Evolutionary conservation across 2,888 invertebrate genomes (phyloP).

Genomic region (Euplexia lucipara): DNA sequence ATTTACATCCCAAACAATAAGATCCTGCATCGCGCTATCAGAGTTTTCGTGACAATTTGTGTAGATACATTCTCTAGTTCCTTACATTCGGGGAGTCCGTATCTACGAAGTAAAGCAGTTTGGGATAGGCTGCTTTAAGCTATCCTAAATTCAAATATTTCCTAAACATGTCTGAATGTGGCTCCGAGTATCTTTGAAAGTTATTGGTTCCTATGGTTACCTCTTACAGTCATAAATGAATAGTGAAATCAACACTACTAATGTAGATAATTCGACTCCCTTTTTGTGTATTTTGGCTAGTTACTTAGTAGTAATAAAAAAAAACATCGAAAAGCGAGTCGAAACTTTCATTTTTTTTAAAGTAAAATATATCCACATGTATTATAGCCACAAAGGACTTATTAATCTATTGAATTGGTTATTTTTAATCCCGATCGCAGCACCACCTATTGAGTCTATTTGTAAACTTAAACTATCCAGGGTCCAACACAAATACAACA

Average conservation of each 20-base stretch:
- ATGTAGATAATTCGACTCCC: not conserved
- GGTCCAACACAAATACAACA: too few species aligned
- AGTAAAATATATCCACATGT: too few species aligned
- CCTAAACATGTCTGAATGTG: too few species aligned
- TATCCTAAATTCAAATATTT: not conserved
- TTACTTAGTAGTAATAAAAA: too few species aligned
- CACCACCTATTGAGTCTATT: too few species aligned
- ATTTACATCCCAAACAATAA: not conserved
- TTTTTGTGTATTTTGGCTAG: not conserved
- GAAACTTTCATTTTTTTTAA: too few species aligned
- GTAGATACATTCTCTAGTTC: not conserved
- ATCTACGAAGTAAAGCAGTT: not conserved
- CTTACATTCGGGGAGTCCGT: not conserved
- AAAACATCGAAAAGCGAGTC: too few species aligned
- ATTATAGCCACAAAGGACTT: too few species aligned
- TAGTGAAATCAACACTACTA: not conserved
- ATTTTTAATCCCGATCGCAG: too few species aligned
- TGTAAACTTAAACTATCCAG: too few species aligned
- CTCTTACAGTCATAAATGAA: not conserved
- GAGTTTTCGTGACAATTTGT: not conserved
- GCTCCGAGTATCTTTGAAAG: not conserved
- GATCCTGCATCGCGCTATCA: not conserved
- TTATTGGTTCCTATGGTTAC: not conserved
- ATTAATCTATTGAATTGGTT: too few species aligned
- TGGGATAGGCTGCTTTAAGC: not conserved